A percentile compares a stretch with the other conserved stretches of the same genome.
phyloP scores from a whole-genome alignment of 1,140 invertebrate species.

The Papilio xuthus region DNA sequence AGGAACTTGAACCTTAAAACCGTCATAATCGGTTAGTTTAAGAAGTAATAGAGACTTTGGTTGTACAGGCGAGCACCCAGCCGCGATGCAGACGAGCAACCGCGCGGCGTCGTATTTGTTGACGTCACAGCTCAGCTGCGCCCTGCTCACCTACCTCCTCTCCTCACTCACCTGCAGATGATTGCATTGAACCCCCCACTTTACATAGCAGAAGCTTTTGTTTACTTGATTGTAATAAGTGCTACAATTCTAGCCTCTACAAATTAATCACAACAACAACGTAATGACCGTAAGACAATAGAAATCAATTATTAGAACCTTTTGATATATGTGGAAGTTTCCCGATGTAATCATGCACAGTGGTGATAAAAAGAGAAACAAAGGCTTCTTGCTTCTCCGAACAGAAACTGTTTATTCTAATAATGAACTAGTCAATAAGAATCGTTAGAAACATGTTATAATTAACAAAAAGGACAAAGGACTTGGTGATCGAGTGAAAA shows the following conservation, averaged over 20 bases:
- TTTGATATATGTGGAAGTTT: neutral
- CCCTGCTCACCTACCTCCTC: conserved; percentile 74
- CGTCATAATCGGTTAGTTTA: neutral
- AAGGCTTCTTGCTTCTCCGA: conserved; percentile 23
- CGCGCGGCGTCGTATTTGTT: conserved; percentile 75
- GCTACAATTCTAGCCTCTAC: neutral
- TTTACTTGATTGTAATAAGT: conserved; percentile 20
- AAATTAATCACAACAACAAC: neutral
- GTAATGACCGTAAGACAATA: neutral
- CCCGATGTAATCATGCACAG: neutral
- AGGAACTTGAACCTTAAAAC: neutral
- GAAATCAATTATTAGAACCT: neutral
- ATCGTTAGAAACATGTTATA: conserved; percentile 36
- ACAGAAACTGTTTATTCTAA: conserved; percentile 32
- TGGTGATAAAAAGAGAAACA: neutral
- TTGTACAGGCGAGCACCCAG: conserved; percentile 86
- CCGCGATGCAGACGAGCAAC: conserved; percentile 88
- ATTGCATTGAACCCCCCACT: conserved; percentile 53
- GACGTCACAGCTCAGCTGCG: conserved; percentile 72
- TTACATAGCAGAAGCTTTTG: conserved; percentile 27
- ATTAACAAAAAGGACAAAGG: conserved; percentile 3
- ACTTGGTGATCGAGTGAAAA: conserved; percentile 28
- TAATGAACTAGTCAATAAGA: conserved; percentile 29
- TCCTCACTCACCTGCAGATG: conserved; percentile 75
- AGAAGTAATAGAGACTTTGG: neutral